Base-by-base conservation (phyloP, 2,113 vertebrate genomes). In the Halcyon malimbica region DNA sequence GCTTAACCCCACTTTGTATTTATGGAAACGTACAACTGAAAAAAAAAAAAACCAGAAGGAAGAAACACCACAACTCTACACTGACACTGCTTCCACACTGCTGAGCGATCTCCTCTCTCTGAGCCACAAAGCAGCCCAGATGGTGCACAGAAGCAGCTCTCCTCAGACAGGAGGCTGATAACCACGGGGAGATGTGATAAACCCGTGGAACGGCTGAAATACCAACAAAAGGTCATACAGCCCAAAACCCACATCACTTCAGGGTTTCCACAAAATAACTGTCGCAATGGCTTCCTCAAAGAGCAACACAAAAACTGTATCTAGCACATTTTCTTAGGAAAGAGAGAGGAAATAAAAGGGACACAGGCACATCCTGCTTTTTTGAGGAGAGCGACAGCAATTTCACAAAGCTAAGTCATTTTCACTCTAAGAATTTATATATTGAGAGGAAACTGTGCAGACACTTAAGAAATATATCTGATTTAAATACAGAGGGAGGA, bases 161-260 rank as follows among this genome's bases (percentile, higher is more conserved):
- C 15, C 63, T 74, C 68, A 82, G 70, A 41, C 75, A 56, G 54
- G 50, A 88, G 85, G 59, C 46, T 48, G 90, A 90, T 86, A 94
- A 95, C 79, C 93, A 89, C 79, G 54, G 19, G 16, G 31, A 91
- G 90, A 96, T 80, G 82, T 2, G 63, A 94, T 86, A 93, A 95
- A 80, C 54, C 25, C 2, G 3, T 16, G 28, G 41, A 96, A 94
- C 25, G 18, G 63, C 88, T 91, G 59, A 94, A 95, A 91, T 63
- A 89, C 68, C 82, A 94, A 24, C 3, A 2, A 90, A 94, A 86
- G 82, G 84, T 93, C 60, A 74, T 9, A 62, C 1, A 0, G 76
- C 63, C 75, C 9, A 0, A 73, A 82, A 85, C 16, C 50, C 63
- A 77, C 1, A 0, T 29, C 57, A 53, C 74, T 87, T 56, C 50